Conservation (phyloP, 2,113 vertebrate genomes). For the Phaethon lepturus region DNA sequence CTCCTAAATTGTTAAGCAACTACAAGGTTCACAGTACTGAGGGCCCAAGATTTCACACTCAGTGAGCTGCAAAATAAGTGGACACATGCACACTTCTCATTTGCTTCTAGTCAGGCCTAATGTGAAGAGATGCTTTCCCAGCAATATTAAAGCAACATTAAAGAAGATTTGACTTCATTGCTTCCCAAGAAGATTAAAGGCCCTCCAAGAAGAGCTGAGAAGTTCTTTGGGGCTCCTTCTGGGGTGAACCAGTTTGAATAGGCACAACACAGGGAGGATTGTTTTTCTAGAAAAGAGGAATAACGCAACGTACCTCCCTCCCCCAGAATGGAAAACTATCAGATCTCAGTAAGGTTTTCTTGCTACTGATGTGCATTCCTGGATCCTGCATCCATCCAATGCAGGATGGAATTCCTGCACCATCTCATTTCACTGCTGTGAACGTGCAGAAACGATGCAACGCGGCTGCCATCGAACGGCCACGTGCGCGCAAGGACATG, state of each 20-base stretch:
- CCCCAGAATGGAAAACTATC: not conserved
- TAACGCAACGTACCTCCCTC: not conserved
- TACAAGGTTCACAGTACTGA: conserved; percentile 52
- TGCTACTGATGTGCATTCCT: not conserved
- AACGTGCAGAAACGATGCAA: not conserved
- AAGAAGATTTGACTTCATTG: conserved; percentile 64
- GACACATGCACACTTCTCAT: conserved; percentile 39
- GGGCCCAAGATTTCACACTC: conserved; percentile 55
- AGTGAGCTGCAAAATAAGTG: conserved; percentile 50
- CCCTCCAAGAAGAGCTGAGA: conserved; percentile 34
- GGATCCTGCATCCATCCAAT: too few species aligned
- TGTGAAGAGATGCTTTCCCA: conserved; percentile 47
- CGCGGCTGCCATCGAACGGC: fast-evolving
- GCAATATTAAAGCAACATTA: conserved; percentile 58
- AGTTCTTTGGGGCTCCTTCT: conserved; percentile 15
- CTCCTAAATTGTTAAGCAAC: conserved; percentile 56
- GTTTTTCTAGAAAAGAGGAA: not conserved
- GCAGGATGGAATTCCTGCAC: too few species aligned
- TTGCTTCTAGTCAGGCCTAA: conserved; percentile 48
- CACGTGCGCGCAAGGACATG: fast-evolving
- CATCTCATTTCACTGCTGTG: not conserved
- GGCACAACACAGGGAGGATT: not conserved
- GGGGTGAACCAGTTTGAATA: not conserved
- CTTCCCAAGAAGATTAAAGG: conserved; percentile 69
- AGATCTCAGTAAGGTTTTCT: not conserved